Evolutionary conservation across 2,113 vertebrate genomes (phyloP), one percentile per base, ranked within the genome.

Genomic region (Pleuronectes platessa): DNA sequence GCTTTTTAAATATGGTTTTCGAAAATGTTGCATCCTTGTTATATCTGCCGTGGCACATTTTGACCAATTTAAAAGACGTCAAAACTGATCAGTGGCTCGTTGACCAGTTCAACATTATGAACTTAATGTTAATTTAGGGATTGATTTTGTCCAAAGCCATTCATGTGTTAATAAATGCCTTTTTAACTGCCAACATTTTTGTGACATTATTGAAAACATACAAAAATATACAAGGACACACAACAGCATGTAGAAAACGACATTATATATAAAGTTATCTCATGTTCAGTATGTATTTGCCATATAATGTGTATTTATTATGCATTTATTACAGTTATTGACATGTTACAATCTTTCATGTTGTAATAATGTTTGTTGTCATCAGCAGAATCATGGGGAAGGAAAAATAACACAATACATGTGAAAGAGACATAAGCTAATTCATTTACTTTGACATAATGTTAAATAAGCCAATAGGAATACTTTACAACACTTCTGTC

Each of bases 111-210:
- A 27, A 55, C 47, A 53, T 51, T 12, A 31, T 51, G 27, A 61
- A 27, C 10, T 6, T 21, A n/a, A 24, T 40, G 10, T 47, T 37
- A 27, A 62, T 56, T 2, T 26, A 66, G n/a, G 47, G 37, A 53
- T 54, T 60, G 61, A 37, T 66, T 76, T 42, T 85, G 79, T 74
- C 21, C 20, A 66, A 63, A 70, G 61, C 37, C n/a, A 35, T 72
- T 37, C n/a, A 35, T 72, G 21, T 59, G 56, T 75, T 15, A 74
- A 84, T 88, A 63, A 67, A 87, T 71, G 31, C 12, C 18, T 62
- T 42, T 78, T 79, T 55, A 83, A 72, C 56, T 27, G 17, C 27
- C 20, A 47, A 4, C 40, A 4, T 59, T 62, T 62, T 75, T n/a
- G 49, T 85, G 12, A 68, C 80, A 68, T 81, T 67, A 72, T 80